Evolutionary conservation across 2,888 invertebrate genomes (phyloP), one percentile per base, ranked within the genome.

Genomic region (Acanthosoma haemorrhoidale): DNA sequence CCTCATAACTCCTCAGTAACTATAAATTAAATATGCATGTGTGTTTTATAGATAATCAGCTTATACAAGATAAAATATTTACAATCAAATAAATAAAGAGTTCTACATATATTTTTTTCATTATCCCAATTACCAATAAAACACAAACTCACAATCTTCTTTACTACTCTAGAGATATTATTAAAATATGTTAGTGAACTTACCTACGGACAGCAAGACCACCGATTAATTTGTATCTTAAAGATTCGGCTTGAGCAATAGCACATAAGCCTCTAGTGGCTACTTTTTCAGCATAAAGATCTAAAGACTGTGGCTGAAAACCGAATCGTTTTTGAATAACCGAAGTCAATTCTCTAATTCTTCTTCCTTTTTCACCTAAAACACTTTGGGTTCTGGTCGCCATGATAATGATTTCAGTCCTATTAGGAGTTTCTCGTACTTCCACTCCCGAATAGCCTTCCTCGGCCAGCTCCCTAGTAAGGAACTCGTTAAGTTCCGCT

Each of bases 401-500:
- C 89, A 98, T 92, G 79, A 99, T 96, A 83, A 99, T 99, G 81
- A 99, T 98, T 83, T 99, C 98, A 9, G 96, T 98, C 77, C 93
- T 89, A 64, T 94, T 92, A 68, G 98, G 97, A 2, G 97, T 96
- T 76, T 96, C 96, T 75, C 98, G 92, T 75, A 99, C 96, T 83
- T 99, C 98, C 77, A 99, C 96, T 76, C 98, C 98, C 76, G 96
- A 96, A 85, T 99, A 99, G 74, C 99, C 99, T 91, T 99, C 98
- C 82, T 99, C 99, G 70, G 98, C 97, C 76, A 99, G 85, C 83
- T 99, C 98, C 80, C 97, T 89, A 80, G 96, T 98, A 73, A 99
- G 85, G 82, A 99, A 99, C 85, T 98, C 96, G 83, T 99, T 98
- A 77, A 99, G 85, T 84, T 99, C 99, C 73, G 99, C 99, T 83